phyloP scores from a whole-genome alignment of 2,113 vertebrate genomes.

The Equus quagga region DNA sequence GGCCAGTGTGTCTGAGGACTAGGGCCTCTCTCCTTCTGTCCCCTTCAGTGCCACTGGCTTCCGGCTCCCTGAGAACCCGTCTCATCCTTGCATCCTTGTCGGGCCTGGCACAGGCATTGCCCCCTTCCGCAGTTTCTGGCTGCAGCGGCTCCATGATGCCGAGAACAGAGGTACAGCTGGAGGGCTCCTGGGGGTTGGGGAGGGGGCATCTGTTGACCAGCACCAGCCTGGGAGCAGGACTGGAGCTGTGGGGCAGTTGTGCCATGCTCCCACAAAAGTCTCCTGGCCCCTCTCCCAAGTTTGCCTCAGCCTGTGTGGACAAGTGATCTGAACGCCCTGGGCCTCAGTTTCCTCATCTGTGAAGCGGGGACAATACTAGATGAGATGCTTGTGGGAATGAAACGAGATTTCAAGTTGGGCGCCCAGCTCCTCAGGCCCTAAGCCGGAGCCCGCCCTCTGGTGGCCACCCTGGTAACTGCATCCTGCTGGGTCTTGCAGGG shows the following conservation, averaged over 20 bases:
- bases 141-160: too few species aligned
- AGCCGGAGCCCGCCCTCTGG: background rate
- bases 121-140: too few species aligned
- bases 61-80: conserved; percentile 87
- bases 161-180: too few species aligned
- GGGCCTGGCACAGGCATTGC: conserved; percentile 61
- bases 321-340: background rate
- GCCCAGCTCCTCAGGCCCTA: background rate
- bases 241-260: background rate
- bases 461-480: background rate
- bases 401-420: background rate
- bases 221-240: background rate
- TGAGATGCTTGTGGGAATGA: background rate
- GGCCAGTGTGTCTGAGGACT: background rate
- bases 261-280: background rate
- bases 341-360: background rate
- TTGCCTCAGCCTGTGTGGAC: background rate
- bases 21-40: background rate
- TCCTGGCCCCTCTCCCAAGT: background rate
- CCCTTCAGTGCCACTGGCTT: conserved; percentile 86
- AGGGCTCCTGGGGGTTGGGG: background rate
- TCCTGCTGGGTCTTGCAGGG: conserved; percentile 76
- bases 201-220: background rate
- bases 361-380: background rate
- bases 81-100: conserved; percentile 88